Base-by-base conservation (phyloP, 2,113 vertebrate species). In the Mustela lutreola region DNA sequence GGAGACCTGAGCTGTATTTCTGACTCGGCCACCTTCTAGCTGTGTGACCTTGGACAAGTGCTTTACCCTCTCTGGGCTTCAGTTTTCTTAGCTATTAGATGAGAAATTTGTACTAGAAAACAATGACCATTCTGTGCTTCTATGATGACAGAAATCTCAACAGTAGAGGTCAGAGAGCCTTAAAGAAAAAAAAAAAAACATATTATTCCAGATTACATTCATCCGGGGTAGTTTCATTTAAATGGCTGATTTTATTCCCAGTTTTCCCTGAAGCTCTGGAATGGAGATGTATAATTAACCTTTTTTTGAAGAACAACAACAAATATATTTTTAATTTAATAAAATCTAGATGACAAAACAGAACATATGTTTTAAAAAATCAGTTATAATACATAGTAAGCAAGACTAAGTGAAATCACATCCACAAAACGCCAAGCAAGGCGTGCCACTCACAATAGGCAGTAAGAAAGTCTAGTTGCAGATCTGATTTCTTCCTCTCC, bases 341-440 rank as follows among this genome's bases (percentile, higher is more conserved):
- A 95, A 36, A 96, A 94, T 92, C 70, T 86, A 78, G 19, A 73
- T 83, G 79, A 89, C 65, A 94, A 89, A 85, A n/a, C 22, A 76
- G 28, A n/a, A 48, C 50, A 96, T 33, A 82, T 39, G 15, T 90
- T 63, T 12, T 36, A 75, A 58, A 19, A 82, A 91, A 75, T 89
- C 75, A 48, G 19, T 56, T 89, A 88, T 33, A 80, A 65, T 50
- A 84, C 33, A 85, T 58, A 8, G 33, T 70, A 95, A 87, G 58
- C 81, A 81, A 95, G 53, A 91, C 24, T 78, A 92, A 94, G 92
- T 58, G 2, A 97, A 96, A 95, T 88, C 80, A 80, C 28, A 96
- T 39, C 39, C 56, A 22, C 87, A 96, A 91, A 96, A 79, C 84
- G 45, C 39, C 70, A 88, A 95, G 60, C 26, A 91, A 89, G 19